These are phyloP conservation scores for Grus americana DNA, from an alignment of 2,113 vertebrate species.

Conservation along the genomic window DNA sequence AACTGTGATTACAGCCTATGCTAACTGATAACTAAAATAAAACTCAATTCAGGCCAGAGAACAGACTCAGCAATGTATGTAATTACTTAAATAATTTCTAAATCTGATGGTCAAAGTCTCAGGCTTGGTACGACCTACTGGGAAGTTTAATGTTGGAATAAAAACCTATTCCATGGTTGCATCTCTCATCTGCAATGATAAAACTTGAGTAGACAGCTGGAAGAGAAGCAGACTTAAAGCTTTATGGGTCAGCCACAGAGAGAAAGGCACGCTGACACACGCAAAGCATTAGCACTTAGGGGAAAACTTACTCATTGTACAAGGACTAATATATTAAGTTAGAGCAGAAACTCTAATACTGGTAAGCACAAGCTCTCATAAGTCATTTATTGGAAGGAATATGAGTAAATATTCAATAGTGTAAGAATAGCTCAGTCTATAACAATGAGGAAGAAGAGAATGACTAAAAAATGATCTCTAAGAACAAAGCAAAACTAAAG, in stretches of 20 bases:
- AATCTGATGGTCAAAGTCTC: not conserved
- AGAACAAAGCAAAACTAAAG: not conserved
- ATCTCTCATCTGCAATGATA: not conserved
- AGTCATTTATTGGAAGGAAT: not conserved
- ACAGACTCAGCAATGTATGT: not conserved
- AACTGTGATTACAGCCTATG: not conserved
- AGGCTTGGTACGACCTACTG: not conserved
- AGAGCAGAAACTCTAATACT: not conserved
- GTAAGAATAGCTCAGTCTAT: not conserved
- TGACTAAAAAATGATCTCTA: not conserved
- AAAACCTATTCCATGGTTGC: not conserved
- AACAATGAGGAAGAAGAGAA: not conserved
- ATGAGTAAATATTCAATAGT: not conserved
- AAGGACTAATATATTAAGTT: not conserved
- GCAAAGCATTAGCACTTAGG: constrained; percentile 17
- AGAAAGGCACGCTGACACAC: not conserved
- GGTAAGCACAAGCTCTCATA: not conserved
- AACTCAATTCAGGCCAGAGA: not conserved
- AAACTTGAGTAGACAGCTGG: constrained; percentile 13
- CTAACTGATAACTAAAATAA: not conserved
- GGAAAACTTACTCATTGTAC: not conserved
- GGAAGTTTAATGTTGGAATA: not conserved
- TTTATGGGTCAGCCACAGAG: constrained; percentile 33
- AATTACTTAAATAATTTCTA: not conserved
- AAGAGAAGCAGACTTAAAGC: constrained; percentile 39